Evolutionary conservation across 1,140 invertebrate genomes (phyloP), one percentile per base, ranked within the genome.

Genomic region (Calliopsis andreniformis): DNA sequence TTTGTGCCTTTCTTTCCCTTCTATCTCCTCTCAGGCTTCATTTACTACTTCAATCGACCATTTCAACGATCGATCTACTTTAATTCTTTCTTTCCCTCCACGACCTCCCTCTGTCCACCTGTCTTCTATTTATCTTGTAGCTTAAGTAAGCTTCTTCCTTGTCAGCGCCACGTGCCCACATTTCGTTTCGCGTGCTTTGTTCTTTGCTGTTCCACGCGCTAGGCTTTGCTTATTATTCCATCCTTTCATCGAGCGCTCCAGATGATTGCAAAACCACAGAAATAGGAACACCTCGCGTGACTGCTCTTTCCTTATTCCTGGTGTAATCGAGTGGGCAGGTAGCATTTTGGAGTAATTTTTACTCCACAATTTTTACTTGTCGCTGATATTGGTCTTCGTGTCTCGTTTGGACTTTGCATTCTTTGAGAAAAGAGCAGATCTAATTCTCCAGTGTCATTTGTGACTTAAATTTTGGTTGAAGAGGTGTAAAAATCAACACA

Each of bases 201-300:
- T 39, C 35, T 39, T 5, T 39, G 35, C 10, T 10, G 45, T 47
- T 35, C n/a, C 30, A 18, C n/a, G n/a, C 8, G 5, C 3, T n/a
- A 3, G 18, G 12, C 3, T 16, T 5, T n/a, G 5, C 20, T 10
- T n/a, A 5, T 3, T 20, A n/a, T 20, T 59, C 20, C n/a, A 3
- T 30, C 20, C 6, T 45, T 30, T 43, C 14, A 28, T 7, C 32
- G 32, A 23, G 8, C 61, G 14, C 30, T 63, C 32, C 23, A 20
- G 51, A 53, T 39, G 49, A 53, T 68, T 51, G 51, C 64, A 53
- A 55, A 68, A 32, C 64, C 49, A n/a, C 63, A 23, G 39, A 28
- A 67, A 67, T 51, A 67, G 47, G 30, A 32, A 35, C 20, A 43
- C 20, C 16, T 18, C 58, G 32, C n/a, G 39, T 18, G n/a, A 42